Evolutionary conservation across 1,140 invertebrate species (phyloP), one percentile per base, ranked within the genome.

Genomic region (Carcinoscorpius rotundicauda): DNA sequence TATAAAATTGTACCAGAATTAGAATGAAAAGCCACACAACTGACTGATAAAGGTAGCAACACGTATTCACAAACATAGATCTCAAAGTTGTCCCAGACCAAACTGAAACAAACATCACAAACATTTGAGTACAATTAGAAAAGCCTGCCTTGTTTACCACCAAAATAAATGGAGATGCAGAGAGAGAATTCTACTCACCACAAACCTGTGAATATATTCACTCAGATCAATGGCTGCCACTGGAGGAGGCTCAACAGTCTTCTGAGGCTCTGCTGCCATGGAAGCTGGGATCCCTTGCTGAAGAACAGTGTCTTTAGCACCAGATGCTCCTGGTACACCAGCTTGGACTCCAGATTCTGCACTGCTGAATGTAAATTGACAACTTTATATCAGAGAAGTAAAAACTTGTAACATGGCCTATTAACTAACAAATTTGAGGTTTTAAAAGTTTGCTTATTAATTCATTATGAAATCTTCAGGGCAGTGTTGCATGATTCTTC

Each of bases 131-230:
- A 52, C 64, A 61, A 61, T 63, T 49, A 60, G 8, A 29, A 64
- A 6, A 50, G 49, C 57, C 8, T 48, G 50, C 11, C n/a, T 53
- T 66, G 10, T 50, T 63, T 66, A 64, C 51, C 6, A 65, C 4
- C 49, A 62, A 61, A 61, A 4, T 49, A 60, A 50, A 10, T 11
- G 9, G 11, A 5, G 48, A 53, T 49, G 56, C 10, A 50, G 6
- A 51, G 3, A 64, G 61, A 63, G 52, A 29, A 5, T 5, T 10
- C 50, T 51, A 55, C 69, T 56, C 64, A 73, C 72, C 64, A 74
- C 63, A 65, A 76, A 65, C 63, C 72, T 69, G 49, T 65, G 65
- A 52, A 67, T 61, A 58, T 69, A 69, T 61, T 69, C 63, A 3
- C 52, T 60, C 6, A 69, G 66, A 29, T 69, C 63, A 49, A 69